These are phyloP conservation scores for Hippopotamyrus pictus DNA, from an alignment of 2,797 vertebrate genomes.

Conservation along the genomic window DNA sequence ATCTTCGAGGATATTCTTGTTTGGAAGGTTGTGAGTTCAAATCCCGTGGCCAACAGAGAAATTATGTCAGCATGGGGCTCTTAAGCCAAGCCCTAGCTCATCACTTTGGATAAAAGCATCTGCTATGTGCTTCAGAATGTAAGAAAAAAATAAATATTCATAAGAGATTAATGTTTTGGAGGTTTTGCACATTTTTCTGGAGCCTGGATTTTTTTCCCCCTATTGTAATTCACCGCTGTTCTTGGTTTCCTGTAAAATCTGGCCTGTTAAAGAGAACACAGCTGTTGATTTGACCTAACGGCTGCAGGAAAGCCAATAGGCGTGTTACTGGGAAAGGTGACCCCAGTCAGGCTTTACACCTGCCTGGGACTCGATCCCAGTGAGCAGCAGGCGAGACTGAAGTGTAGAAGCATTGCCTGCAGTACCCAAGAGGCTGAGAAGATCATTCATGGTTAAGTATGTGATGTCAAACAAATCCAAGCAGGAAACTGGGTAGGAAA, in stretches of 20 bases:
- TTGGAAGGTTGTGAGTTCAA: not conserved
- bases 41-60: not conserved
- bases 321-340: not conserved
- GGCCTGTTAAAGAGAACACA: not conserved
- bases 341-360: not conserved
- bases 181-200: not conserved
- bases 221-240: not conserved
- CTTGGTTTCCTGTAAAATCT: not conserved
- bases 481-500: constrained; percentile 18
- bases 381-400: not conserved
- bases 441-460: not conserved
- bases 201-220: not conserved
- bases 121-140: not conserved
- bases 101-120: not conserved
- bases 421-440: not conserved
- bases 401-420: not conserved
- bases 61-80: not conserved
- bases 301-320: not conserved
- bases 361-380: not conserved
- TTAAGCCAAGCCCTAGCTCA: not conserved
- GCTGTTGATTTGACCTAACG: not conserved
- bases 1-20: not conserved
- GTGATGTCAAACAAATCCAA: not conserved
- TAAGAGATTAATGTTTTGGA: not conserved
- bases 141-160: not conserved